Base-by-base conservation (phyloP, 2,797 vertebrate species). In the Neostethus bicornis region DNA sequence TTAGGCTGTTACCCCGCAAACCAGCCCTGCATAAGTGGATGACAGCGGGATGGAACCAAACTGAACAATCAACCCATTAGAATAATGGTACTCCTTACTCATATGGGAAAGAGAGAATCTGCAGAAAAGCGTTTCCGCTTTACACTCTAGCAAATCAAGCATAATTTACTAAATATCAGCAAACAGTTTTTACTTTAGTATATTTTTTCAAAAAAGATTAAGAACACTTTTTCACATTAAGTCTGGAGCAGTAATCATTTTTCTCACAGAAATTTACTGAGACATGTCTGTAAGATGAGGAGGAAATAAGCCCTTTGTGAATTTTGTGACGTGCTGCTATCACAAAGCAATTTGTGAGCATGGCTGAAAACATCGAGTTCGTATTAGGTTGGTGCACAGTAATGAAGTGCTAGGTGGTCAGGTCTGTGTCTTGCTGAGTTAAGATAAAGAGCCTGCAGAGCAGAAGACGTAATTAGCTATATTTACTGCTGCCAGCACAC, bases 381-480 rank as follows among this genome's bases (percentile, higher is more conserved):
- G 80, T 68, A 70, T 88, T 80, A 89, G 75, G 66, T 79, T 70
- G 66, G 68, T 82, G 82, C 80, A 74, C 75, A 66, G 73, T 91
- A 88, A 91, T 91, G 83, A 91, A 87, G 88, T 82, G 84, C 77
- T 79, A 75, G 71, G 77, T 89, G 85, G 81, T 85, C 84, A 80
- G 86, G 79, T 81, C 85, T 68, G 77, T 81, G 85, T 90, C 90
- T 89, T 89, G 88, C 88, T 87, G 87, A 85, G 86, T 86, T 87
- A 77, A 87, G 90, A 91, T 91, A 91, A 89, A 89, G 82, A 73
- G 61, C 69, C 82, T 78, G 81, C 69, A 72, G 75, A 89, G 85
- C 80, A 71, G 72, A 89, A 77, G 81, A 84, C 87, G 87, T 87
- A 90, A 92, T 92, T 92, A 91, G 83, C 77, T 85, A 66, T 87